Evolutionary conservation across 2,797 vertebrate species (phyloP).

Genomic region (Microctenopoma steveboyesi): DNA sequence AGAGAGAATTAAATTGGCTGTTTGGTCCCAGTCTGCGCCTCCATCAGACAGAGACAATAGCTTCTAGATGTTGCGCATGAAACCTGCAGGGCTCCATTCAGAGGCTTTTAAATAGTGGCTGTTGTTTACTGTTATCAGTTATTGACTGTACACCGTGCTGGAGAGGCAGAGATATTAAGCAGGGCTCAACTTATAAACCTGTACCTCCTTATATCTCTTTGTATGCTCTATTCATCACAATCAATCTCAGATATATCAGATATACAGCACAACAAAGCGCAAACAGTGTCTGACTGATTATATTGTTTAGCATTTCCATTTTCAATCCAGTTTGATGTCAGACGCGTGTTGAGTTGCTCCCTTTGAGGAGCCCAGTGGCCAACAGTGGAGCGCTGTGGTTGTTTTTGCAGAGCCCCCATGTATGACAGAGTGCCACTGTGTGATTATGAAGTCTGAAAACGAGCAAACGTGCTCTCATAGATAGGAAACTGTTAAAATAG

Average conservation of each 20-base stretch:
- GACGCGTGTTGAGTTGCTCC: slow-evolving; percentile 11
- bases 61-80: slow-evolving; percentile 73
- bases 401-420: slow-evolving; percentile 12
- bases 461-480: slow-evolving; percentile 31
- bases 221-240: not conserved
- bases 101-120: slow-evolving; percentile 62
- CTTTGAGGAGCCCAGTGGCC: slow-evolving; percentile 17
- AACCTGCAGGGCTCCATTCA: slow-evolving; percentile 60
- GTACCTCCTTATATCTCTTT: slow-evolving; percentile 7
- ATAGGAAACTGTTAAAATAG: slow-evolving; percentile 36
- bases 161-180: slow-evolving; percentile 6
- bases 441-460: slow-evolving; percentile 25
- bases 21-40: slow-evolving; percentile 64
- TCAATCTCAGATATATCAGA: not conserved
- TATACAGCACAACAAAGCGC: slow-evolving; percentile 11
- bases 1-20: slow-evolving; percentile 69
- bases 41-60: slow-evolving; percentile 72
- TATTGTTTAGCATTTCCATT: slow-evolving; percentile 14
- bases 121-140: slow-evolving; percentile 74
- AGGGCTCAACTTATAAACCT: slow-evolving; percentile 26
- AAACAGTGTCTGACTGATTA: slow-evolving; percentile 22
- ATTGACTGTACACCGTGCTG: slow-evolving; percentile 54
- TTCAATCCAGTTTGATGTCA: slow-evolving; percentile 23
- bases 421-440: slow-evolving; percentile 64
- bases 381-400: slow-evolving; percentile 51